Percentiles rank a stretch among this genome's conserved stretches.
Conservation (phyloP, 2,797 vertebrate genomes). For the Podarcis siculus region DNA sequence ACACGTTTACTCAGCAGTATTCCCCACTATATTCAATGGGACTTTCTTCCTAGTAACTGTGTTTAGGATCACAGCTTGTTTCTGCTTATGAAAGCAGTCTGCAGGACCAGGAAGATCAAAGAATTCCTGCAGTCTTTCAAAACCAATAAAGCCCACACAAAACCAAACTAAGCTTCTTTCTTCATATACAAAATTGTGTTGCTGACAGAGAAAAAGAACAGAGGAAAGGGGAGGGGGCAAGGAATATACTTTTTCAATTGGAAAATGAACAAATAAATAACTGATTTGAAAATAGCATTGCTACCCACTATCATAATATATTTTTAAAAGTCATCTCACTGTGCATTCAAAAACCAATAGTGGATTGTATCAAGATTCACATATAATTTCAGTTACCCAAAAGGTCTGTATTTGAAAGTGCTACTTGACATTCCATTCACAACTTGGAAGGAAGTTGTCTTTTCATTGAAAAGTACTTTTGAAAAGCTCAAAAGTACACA, state of each 20-base stretch:
- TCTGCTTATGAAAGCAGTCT: background rate
- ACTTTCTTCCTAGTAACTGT: background rate
- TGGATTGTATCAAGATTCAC: constrained; percentile 38
- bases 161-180: constrained; percentile 9
- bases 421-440: constrained; percentile 70
- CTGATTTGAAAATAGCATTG: background rate
- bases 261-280: background rate
- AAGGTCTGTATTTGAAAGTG: constrained; percentile 62
- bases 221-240: background rate
- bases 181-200: constrained; percentile 21
- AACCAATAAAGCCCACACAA: background rate
- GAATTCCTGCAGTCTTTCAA: constrained; percentile 14
- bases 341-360: constrained; percentile 50
- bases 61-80: background rate
- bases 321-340: constrained; percentile 6
- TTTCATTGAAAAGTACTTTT: background rate
- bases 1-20: background rate
- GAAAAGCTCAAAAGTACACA: constrained; percentile 40
- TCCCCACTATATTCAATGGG: background rate
- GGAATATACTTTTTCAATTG: constrained; percentile 13
- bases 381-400: constrained; percentile 63
- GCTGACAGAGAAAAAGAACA: constrained; percentile 28
- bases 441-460: constrained; percentile 50
- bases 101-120: background rate
- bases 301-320: constrained; percentile 2